A percentile compares a stretch with the other conserved stretches of the same genome.
Evolutionary conservation across 2,113 vertebrate species (phyloP).

Genomic region (Delphinus delphis): DNA sequence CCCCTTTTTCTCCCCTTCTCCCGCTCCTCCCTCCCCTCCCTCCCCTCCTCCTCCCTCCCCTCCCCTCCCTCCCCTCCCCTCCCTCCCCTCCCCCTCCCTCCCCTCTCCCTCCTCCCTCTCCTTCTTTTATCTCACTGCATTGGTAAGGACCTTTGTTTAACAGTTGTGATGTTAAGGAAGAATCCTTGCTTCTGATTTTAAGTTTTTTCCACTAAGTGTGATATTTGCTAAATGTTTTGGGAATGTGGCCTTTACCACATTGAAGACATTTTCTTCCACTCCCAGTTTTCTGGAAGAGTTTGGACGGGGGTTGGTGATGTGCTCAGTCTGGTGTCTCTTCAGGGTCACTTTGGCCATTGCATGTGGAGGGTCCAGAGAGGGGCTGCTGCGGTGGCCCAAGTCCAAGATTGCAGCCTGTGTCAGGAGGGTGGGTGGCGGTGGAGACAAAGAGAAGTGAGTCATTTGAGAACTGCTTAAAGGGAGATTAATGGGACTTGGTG

Average conservation of each 20-base stretch:
- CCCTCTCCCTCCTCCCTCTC: fast-evolving
- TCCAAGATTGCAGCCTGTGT: neutral
- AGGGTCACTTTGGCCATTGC: too few relatives aligned
- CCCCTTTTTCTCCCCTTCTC: fast-evolving
- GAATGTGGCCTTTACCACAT: neutral
- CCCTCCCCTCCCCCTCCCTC: too few relatives aligned
- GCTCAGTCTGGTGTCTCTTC: too few relatives aligned
- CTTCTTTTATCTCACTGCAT: neutral
- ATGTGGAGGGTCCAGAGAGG: neutral
- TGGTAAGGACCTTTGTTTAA: too few relatives aligned
- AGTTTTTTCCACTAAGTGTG: neutral
- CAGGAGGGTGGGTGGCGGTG: neutral
- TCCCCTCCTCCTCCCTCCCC: too few relatives aligned
- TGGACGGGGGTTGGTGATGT: too few relatives aligned
- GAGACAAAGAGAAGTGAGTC: neutral
- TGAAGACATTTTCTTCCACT: neutral
- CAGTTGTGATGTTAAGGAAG: neutral
- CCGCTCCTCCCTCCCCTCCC: fast-evolving
- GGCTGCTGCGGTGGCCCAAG: fast-evolving
- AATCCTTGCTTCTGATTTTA: neutral
- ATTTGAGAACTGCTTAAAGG: neutral
- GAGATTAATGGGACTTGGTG: neutral
- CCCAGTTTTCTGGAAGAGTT: neutral
- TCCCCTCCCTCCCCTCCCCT: too few relatives aligned
- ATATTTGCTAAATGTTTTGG: neutral